phyloP scores from a whole-genome alignment of 2,797 vertebrate species.

The Schizothorax lantsangensis region DNA sequence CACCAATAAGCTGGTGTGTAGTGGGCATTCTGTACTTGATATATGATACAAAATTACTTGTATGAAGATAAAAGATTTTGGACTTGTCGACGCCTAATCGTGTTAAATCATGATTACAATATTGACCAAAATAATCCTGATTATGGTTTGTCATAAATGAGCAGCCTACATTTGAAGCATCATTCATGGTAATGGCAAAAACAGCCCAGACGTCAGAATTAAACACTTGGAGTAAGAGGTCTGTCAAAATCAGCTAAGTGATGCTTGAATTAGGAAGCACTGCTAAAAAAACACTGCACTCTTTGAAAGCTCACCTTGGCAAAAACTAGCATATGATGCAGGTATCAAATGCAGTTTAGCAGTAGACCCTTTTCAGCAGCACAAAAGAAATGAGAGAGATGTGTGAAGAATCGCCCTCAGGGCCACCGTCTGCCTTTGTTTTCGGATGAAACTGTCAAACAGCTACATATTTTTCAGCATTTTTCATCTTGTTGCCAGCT shows the following conservation, averaged over 20 bases:
- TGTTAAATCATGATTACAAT: neutral
- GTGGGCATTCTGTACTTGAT: neutral
- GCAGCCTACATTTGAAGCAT: neutral
- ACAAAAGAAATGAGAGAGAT: neutral
- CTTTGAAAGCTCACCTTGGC: neutral
- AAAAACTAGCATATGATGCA: neutral
- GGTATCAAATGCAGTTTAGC: neutral
- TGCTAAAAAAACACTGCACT: neutral
- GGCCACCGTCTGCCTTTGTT: conserved; percentile 3
- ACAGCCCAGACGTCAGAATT: neutral
- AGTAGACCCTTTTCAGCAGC: neutral
- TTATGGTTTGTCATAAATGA: neutral
- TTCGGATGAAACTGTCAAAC: conserved; percentile 14
- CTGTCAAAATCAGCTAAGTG: neutral
- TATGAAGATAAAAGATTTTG: neutral
- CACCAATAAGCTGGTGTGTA: neutral
- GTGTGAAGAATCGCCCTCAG: neutral
- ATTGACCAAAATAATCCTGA: neutral
- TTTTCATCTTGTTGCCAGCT: neutral
- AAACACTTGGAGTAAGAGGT: neutral
- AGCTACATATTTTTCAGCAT: conserved; percentile 11
- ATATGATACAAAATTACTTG: too few species aligned
- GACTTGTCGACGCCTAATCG: neutral
- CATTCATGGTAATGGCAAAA: neutral
- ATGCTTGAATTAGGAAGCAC: neutral